These are phyloP conservation scores for Platerodrilus igneus DNA, from an alignment of 2,888 invertebrate genomes.

Conservation along the genomic window DNA sequence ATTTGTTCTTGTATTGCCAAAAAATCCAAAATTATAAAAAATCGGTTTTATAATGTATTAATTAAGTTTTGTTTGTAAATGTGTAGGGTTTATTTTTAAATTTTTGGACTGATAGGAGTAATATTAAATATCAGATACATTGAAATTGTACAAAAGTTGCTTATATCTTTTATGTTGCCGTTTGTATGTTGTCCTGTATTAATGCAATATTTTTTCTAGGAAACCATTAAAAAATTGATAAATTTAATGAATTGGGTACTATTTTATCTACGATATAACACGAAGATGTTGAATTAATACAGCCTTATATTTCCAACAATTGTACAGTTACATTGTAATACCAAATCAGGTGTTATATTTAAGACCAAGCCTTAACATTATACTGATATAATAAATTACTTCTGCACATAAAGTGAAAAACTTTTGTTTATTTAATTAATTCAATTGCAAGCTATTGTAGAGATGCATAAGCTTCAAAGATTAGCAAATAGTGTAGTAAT, in stretches of 20 bases:
- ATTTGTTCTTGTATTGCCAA: too few species aligned
- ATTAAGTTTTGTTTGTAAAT: constrained; percentile 31
- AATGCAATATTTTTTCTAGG: constrained; percentile 15
- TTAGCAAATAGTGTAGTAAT: too few species aligned
- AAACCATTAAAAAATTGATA: constrained; percentile 6
- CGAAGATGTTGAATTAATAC: constrained; percentile 13
- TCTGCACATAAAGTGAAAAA: constrained; percentile 43
- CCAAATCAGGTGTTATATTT: constrained; percentile 50
- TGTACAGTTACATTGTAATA: constrained; percentile 46
- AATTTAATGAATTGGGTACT: background rate
- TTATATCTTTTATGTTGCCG: constrained; percentile 11
- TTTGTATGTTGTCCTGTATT: constrained; percentile 18
- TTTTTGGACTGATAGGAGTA: constrained; percentile 38
- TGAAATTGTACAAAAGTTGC: constrained; percentile 38
- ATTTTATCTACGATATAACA: too few species aligned
- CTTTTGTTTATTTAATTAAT: too few species aligned
- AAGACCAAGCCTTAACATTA: constrained; percentile 52
- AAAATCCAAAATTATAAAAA: constrained; percentile 20
- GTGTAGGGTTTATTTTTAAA: constrained; percentile 30
- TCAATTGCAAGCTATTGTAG: too few species aligned
- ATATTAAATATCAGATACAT: constrained; percentile 36
- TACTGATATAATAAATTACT: constrained; percentile 49
- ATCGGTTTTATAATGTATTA: constrained; percentile 27
- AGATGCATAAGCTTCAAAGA: too few species aligned
- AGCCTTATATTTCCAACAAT: constrained; percentile 31